Evolutionary conservation across 2,797 vertebrate genomes (phyloP), one percentile per base, ranked within the genome.

Genomic region (Melopsittacus undulatus): DNA sequence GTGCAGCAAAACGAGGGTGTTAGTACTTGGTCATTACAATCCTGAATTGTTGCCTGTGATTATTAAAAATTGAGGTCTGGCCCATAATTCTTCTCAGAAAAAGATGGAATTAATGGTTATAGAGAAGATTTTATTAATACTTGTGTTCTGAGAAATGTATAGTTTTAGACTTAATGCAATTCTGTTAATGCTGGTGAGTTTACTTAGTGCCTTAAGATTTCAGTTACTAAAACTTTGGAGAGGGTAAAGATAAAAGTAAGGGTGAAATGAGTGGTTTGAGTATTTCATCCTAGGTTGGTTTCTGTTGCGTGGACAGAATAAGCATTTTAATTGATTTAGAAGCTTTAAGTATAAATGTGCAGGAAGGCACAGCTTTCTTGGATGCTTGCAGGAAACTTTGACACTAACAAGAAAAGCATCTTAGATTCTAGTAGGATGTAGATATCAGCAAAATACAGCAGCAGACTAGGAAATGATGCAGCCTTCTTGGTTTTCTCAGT

Each of bases 301-400:
- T 91, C 59, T 88, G 26, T 94, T 80, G n/a, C 2, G 1, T 80
- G 45, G 69, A 32, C 90, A 96, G 97, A 97, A 96, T 94, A 95
- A 97, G 86, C 87, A 94, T 96, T 97, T 97, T 97, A 87, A 92
- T 97, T 15, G 1, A 45, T 77, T 45, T 21, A 62, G 43, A 87
- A 89, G 34, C n/a, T 91, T 72, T 75, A 62, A 38, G 4, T 59
- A 2, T 26, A 83, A n/a, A 18, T 23, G 45, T 24, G 16, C 76
- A 89, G 59, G 46, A 62, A 61, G 72, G 67, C 29, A 78, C 23
- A 70, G 38, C 43, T 90, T 92, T 83, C 79, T 95, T 94, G 32
- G 61, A 26, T 22, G 20, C 32, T 80, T 80, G 74, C 54, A 92
- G 85, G 86, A 83, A 94, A 77, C n/a, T 59, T 86, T 56, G 81